phyloP scores from a whole-genome alignment of 2,113 vertebrate genomes.

The Vireo altiloquus region DNA sequence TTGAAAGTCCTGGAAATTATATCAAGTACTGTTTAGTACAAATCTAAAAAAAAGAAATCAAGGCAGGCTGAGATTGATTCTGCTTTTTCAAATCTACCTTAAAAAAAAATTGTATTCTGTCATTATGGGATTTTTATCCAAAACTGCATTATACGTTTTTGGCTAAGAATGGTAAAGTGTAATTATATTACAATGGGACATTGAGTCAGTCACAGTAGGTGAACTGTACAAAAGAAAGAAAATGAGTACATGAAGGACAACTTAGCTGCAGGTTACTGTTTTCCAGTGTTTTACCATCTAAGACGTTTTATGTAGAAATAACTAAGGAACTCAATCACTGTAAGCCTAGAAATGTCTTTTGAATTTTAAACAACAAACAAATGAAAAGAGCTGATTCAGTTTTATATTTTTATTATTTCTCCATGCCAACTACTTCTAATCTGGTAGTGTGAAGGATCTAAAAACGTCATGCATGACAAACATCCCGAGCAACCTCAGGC shows the following conservation, averaged over 20 bases:
- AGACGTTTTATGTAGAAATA: background rate
- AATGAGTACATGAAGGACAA: background rate
- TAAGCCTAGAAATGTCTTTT: background rate
- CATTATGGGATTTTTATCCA: background rate
- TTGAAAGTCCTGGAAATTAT: background rate
- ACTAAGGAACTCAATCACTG: background rate
- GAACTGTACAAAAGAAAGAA: conserved; percentile 12
- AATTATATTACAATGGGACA: background rate
- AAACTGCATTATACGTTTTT: background rate
- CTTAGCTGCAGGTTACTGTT: conserved; percentile 21
- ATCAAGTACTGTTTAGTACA: background rate
- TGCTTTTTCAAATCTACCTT: background rate
- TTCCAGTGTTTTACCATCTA: conserved; percentile 5
- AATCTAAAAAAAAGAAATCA: background rate
- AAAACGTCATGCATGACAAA: background rate
- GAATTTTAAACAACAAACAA: conserved; percentile 19
- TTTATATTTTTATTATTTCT: background rate
- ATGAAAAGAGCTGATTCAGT: conserved; percentile 3
- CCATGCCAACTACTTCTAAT: background rate
- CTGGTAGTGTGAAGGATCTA: background rate
- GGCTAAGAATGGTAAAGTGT: background rate
- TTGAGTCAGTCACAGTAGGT: background rate
- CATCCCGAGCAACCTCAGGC: background rate
- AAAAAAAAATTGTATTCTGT: background rate
- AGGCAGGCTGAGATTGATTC: background rate